A percentile compares a stretch with the other conserved stretches of the same genome.
Evolutionary conservation across 2,888 invertebrate species (phyloP).

Genomic region (Schizotus pectinicornis): DNA sequence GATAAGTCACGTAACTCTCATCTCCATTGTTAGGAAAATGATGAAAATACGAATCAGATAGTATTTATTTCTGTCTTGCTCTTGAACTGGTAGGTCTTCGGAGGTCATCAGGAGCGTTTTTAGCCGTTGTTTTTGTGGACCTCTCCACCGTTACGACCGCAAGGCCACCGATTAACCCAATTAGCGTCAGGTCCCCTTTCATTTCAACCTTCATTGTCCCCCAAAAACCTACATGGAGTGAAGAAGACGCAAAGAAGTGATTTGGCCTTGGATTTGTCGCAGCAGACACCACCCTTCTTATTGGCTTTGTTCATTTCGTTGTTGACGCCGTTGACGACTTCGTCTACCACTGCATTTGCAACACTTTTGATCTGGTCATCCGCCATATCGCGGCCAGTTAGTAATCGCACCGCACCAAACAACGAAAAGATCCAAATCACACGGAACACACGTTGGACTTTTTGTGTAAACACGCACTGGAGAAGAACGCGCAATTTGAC

Average conservation of each 20-base stretch:
- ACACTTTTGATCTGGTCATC: conserved; percentile 43
- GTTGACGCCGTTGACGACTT: conserved; percentile 52
- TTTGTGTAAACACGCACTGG: not conserved
- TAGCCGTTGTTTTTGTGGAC: no score
- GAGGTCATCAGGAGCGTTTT: no score
- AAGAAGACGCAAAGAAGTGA: conserved; percentile 62
- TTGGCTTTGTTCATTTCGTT: conserved; percentile 45
- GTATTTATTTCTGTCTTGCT: no score
- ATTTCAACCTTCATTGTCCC: no score
- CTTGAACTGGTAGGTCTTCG: no score
- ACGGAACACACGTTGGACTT: not conserved
- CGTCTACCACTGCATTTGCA: conserved; percentile 54
- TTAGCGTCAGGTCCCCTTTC: no score
- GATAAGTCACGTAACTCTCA: no score
- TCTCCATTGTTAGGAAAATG: no score
- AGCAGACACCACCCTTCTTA: conserved; percentile 32
- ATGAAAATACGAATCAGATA: no score
- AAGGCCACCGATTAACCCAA: no score
- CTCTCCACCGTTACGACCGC: no score
- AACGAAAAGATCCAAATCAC: conserved; percentile 5
- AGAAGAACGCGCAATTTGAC: conserved; percentile 1
- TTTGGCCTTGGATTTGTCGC: conserved; percentile 45
- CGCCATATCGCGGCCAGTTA: conserved; percentile 33
- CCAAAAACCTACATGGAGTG: conserved; percentile 59
- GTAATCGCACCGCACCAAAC: not conserved